Base-by-base conservation (phyloP, 1,140 invertebrate species). In the Oscheius sp. region DNA sequence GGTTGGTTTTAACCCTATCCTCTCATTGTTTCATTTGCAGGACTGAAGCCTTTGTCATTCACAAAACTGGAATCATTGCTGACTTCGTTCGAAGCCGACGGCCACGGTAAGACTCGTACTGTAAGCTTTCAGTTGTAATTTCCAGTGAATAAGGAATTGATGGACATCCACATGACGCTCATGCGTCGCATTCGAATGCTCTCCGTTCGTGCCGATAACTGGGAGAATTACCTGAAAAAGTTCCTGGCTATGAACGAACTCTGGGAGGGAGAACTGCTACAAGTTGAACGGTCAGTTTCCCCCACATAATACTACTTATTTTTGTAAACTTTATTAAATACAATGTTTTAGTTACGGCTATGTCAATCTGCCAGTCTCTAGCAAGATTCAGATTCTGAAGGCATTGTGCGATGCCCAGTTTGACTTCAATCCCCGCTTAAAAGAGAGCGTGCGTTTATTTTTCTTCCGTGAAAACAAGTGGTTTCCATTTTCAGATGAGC, bases 401-500 rank as follows among this genome's bases (percentile, higher is more conserved):
- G 90, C 90, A 87, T 86, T 97, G 52, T 86, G 96, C 73, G 95
- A 97, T 87, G 89, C 91, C 78, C 95, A 97, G 85, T 98, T 98
- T 87, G 94, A 97, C 82, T 89, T 89, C 75, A 95, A 97, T 88
- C 87, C 88, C 46, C 96, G 93, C 84, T 97, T 98, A 85, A 95
- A 97, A 85, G 90, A 89, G 77, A 91, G 93, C 85, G 89, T 75
- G 34, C 76, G 73, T 23, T 52, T 3, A 26, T 32, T 10, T 23
- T 23, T 23, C 29, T 31, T 59, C 23, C 55, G 13, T 42, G 10
- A 10, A 42, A 42, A 10, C 38, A 10, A 10, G 10, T n/a, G 38
- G 20, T 72, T 68, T 31, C 20, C 15, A 38, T 18, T 74, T 74
- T 10, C 68, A 74, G 70, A 74, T 74, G 23, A 66, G 97, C 3